Conservation (phyloP, 2,113 vertebrate genomes). For the Odontophorus gujanensis region DNA sequence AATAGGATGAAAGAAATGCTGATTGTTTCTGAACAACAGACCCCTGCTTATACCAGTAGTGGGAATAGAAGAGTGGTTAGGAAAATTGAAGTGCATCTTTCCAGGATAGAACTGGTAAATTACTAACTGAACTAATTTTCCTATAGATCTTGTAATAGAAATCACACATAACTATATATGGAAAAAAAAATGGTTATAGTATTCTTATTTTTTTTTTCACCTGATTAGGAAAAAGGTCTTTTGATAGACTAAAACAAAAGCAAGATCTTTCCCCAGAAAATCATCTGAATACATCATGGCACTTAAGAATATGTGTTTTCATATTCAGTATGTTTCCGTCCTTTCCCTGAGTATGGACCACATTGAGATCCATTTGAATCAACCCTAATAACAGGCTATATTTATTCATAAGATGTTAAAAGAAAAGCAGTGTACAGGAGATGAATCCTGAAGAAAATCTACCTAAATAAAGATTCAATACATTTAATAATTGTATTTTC, state of each 20-base stretch:
- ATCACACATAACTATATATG: background rate
- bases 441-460: background rate
- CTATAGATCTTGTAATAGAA: background rate
- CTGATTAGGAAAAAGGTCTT: background rate
- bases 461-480: background rate
- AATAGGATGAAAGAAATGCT: background rate
- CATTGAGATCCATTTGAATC: background rate
- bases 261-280: background rate
- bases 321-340: background rate
- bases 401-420: background rate
- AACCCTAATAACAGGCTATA: background rate
- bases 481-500: background rate
- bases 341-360: background rate
- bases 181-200: background rate
- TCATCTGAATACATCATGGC: background rate
- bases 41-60: background rate
- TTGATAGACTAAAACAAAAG: background rate
- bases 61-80: background rate
- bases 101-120: background rate
- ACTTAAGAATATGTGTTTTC: background rate
- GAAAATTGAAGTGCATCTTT: background rate
- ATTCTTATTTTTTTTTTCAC: background rate
- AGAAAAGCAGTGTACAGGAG: background rate
- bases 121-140: background rate
- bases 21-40: background rate